A percentile compares a stretch with the other conserved stretches of the same genome.
Conservation (phyloP, 2,797 vertebrate genomes). For the Hoplostethus mediterraneus region DNA sequence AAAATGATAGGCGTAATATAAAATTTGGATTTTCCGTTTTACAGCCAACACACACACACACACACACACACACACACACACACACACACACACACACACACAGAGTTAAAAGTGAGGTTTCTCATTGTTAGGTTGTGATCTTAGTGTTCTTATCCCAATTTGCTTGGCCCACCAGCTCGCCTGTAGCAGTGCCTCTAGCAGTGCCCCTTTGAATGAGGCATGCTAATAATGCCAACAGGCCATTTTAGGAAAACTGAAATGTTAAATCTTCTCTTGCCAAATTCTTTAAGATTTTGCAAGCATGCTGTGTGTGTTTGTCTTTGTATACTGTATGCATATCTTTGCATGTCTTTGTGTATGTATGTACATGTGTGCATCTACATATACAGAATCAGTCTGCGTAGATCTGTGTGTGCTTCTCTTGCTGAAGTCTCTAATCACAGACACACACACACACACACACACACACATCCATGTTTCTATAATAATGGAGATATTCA, state of each 20-base stretch:
- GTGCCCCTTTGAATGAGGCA: slow-evolving; percentile 50
- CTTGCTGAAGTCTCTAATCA: too few species aligned
- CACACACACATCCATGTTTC: not conserved
- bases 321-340: not conserved
- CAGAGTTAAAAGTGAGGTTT: slow-evolving; percentile 25
- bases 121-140: slow-evolving; percentile 44
- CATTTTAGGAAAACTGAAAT: slow-evolving; percentile 47
- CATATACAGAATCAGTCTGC: not conserved
- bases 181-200: slow-evolving; percentile 66
- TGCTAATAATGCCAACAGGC: slow-evolving; percentile 66
- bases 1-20: not conserved
- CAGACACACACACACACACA: not conserved
- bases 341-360: not conserved
- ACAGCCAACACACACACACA: not conserved
- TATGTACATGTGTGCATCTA: not conserved
- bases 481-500: too few species aligned
- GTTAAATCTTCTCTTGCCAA: slow-evolving; percentile 19
- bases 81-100: not conserved
- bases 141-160: slow-evolving; percentile 59
- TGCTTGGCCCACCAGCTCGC: slow-evolving; percentile 54
- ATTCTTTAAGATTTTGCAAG: not conserved
- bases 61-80: not conserved
- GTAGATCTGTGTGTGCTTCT: not conserved
- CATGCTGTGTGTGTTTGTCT: not conserved
- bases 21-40: too few species aligned